phyloP scores from a whole-genome alignment of 2,797 vertebrate species.

The Miichthys miiuy region DNA sequence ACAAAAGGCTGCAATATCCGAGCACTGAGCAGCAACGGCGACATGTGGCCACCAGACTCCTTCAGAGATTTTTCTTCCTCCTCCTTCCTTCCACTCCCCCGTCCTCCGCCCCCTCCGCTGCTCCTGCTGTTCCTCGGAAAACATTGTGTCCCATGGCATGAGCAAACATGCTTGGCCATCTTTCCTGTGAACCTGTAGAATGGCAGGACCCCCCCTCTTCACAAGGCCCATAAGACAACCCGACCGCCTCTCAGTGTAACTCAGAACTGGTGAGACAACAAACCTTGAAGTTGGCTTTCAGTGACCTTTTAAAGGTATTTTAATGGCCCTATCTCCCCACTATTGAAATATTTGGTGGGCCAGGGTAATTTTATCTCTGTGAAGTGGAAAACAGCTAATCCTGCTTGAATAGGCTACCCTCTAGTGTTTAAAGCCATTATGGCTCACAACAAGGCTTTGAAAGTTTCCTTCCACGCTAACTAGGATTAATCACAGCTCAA shows the following conservation, averaged over 20 bases:
- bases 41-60: constrained; percentile 89
- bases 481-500: constrained; percentile 44
- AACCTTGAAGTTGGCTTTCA: constrained; percentile 70
- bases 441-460: constrained; percentile 29
- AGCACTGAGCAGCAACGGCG: constrained; percentile 67
- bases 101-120: constrained; percentile 56
- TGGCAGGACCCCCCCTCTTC: constrained; percentile 65
- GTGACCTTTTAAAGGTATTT: constrained; percentile 78
- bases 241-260: constrained; percentile 48
- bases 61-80: constrained; percentile 67
- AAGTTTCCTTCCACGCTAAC: constrained; percentile 10
- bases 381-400: constrained; percentile 59
- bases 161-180: constrained; percentile 82
- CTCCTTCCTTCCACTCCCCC: constrained; percentile 21
- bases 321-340: constrained; percentile 68
- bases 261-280: constrained; percentile 73
- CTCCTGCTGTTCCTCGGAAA: constrained; percentile 81
- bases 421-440: constrained; percentile 76
- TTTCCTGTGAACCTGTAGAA: constrained; percentile 73
- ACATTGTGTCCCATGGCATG: constrained; percentile 77
- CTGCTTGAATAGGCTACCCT: constrained; percentile 80
- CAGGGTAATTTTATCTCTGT: constrained; percentile 60
- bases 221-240: constrained; percentile 57
- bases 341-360: constrained; percentile 64
- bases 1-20: constrained; percentile 77